These are phyloP conservation scores for Caenorhabditis macrosperma DNA, from an alignment of 2,888 invertebrate species.

Conservation along the genomic window DNA sequence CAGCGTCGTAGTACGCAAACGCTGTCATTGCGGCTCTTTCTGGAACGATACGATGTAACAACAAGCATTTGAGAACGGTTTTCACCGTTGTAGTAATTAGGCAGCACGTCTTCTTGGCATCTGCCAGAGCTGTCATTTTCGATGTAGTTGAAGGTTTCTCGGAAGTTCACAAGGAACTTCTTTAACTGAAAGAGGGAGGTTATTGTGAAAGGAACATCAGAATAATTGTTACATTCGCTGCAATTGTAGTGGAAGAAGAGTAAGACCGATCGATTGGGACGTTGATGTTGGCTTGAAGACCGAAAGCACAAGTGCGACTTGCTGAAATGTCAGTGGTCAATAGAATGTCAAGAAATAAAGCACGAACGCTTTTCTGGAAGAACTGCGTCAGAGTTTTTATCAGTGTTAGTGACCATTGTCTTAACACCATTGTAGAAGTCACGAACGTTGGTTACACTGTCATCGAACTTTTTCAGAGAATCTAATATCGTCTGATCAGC, in stretches of 20 bases:
- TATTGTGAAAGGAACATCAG: neutral
- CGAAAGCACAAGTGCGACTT: constrained; percentile 4
- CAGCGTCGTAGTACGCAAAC: constrained; percentile 9
- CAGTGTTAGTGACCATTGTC: constrained; percentile 10
- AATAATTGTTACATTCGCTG: constrained; percentile 1
- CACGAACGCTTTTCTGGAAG: constrained; percentile 28
- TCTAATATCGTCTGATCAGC: neutral
- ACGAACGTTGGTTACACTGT: neutral
- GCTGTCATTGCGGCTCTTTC: constrained; percentile 27
- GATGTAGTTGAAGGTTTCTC: constrained; percentile 32
- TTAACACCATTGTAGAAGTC: constrained; percentile 25
- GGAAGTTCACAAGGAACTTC: constrained; percentile 6
- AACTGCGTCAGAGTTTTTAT: neutral
- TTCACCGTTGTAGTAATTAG: constrained; percentile 27
- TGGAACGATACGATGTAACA: constrained; percentile 6
- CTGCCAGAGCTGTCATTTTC: constrained; percentile 11
- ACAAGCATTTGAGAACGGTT: no score
- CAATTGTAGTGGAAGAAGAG: neutral
- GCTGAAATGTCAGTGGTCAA: neutral
- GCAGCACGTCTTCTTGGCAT: neutral
- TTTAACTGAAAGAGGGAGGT: constrained; percentile 15
- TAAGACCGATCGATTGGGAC: constrained; percentile 32
- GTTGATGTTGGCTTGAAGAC: constrained; percentile 36
- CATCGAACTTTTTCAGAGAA: constrained; percentile 28
- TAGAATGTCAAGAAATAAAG: neutral